phyloP scores from a whole-genome alignment of 2,113 vertebrate species.

The Sporophila hypoxantha region DNA sequence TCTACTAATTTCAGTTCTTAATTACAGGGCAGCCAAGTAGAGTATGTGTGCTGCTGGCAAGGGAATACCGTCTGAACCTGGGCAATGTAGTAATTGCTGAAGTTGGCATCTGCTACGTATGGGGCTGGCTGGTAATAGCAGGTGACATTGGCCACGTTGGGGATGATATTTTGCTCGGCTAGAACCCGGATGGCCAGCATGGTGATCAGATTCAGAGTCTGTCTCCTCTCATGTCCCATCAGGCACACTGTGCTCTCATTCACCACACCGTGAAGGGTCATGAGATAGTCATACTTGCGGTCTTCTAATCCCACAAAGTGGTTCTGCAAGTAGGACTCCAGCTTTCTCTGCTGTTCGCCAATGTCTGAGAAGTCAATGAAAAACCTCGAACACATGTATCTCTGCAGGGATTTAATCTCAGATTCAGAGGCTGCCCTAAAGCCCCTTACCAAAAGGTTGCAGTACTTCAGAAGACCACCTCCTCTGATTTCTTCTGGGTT shows the following conservation, averaged over 20 bases:
- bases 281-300: conserved; percentile 98
- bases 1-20: conserved; percentile 69
- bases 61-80: conserved; percentile 96
- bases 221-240: conserved; percentile 97
- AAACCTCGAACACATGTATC: conserved; percentile 98
- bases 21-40: conserved; percentile 97
- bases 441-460: conserved; percentile 94
- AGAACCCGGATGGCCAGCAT: conserved; percentile 95
- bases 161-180: conserved; percentile 96
- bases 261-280: conserved; percentile 94
- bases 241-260: conserved; percentile 98
- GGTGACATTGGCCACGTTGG: conserved; percentile 97
- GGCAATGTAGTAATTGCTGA: conserved; percentile 98
- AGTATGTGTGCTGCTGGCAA: conserved; percentile 93
- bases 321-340: conserved; percentile 98
- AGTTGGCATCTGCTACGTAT: conserved; percentile 96
- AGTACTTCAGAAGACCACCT: conserved; percentile 97
- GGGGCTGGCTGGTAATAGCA: conserved; percentile 98
- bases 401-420: conserved; percentile 96
- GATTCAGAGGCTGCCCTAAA: conserved; percentile 88
- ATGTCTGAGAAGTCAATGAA: conserved; percentile 99
- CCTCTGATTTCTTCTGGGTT: conserved; percentile 97
- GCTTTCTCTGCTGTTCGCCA: conserved; percentile 93
- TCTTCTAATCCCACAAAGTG: conserved; percentile 98
- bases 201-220: conserved; percentile 94